Conservation (phyloP, 2,113 vertebrate genomes). For the Eptesicus fuscus region DNA sequence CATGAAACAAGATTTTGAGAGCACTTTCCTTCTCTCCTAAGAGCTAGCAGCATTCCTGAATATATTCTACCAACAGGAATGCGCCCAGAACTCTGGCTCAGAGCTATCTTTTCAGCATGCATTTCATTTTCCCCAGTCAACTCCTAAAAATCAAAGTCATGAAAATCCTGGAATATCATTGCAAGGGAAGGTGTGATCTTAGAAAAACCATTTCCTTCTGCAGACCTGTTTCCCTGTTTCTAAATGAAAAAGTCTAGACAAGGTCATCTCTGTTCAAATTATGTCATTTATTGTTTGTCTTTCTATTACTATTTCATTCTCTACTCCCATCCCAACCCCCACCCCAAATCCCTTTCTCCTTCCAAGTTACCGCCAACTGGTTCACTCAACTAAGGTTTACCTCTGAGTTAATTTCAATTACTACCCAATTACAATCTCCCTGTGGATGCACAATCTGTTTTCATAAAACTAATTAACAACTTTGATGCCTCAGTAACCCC, state of each 20-base stretch:
- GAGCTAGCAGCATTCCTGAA: background rate
- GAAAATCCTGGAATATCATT: background rate
- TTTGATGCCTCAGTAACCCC: conserved; percentile 44
- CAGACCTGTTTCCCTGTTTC: background rate
- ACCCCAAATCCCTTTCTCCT: background rate
- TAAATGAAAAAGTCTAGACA: background rate
- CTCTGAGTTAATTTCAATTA: conserved; percentile 42
- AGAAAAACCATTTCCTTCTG: background rate
- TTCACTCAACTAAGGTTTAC: conserved; percentile 25
- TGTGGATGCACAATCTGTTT: conserved; percentile 58
- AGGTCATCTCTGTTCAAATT: background rate
- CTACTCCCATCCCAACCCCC: too few species aligned
- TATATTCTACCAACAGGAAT: fast-evolving
- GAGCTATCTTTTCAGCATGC: background rate
- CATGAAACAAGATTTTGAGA: background rate
- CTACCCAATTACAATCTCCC: conserved; percentile 47
- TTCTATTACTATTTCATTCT: background rate
- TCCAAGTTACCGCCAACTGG: background rate
- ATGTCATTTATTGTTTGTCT: background rate
- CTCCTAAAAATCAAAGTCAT: background rate
- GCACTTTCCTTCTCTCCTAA: background rate
- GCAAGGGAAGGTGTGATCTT: background rate
- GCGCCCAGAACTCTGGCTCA: too few species aligned
- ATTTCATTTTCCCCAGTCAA: background rate
- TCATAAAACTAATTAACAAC: conserved; percentile 41